Percentiles rank a stretch among this genome's conserved stretches.
Evolutionary conservation across 2,113 vertebrate species (phyloP).

Genomic region (Syngnathoides biaculeatus): DNA sequence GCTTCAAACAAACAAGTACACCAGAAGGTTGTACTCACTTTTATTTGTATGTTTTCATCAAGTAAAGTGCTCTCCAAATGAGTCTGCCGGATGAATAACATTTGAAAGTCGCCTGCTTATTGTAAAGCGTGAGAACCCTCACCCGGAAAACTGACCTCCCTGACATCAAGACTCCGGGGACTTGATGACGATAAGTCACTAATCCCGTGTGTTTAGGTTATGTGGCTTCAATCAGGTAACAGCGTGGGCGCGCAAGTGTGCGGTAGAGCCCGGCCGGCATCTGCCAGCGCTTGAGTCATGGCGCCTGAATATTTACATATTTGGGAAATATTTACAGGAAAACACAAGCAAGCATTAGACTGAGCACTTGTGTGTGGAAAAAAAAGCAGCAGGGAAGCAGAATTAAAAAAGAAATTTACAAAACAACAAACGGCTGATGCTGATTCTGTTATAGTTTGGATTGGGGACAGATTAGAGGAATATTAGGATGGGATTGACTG

Average conservation of each 20-base stretch:
- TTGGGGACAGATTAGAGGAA: conserved; percentile 67
- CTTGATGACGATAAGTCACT: conserved; percentile 47
- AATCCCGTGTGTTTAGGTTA: conserved; percentile 60
- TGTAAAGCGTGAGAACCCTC: conserved; percentile 59
- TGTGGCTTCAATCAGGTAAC: conserved; percentile 44
- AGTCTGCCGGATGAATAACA: conserved; percentile 45
- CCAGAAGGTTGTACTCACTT: conserved; percentile 34
- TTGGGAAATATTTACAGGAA: conserved; percentile 41
- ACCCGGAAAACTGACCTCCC: conserved; percentile 41
- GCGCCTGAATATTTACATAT: conserved; percentile 12
- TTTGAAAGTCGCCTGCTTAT: conserved; percentile 41
- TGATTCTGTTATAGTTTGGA: conserved; percentile 62
- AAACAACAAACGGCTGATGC: conserved; percentile 46
- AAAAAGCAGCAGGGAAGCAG: background rate
- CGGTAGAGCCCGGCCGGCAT: background rate
- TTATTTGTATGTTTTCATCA: conserved; percentile 53
- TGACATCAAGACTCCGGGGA: conserved; percentile 45
- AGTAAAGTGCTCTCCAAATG: conserved; percentile 56
- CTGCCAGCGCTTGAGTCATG: conserved; percentile 40
- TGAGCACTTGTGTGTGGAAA: conserved; percentile 9
- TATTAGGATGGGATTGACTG: conserved; percentile 66
- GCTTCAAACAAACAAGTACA: conserved; percentile 57
- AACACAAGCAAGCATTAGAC: conserved; percentile 29
- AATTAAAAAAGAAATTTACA: conserved; percentile 4
- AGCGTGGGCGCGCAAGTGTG: background rate